Base-by-base conservation (phyloP, 2,797 vertebrate species). In the Myioborus melanocephalus region DNA sequence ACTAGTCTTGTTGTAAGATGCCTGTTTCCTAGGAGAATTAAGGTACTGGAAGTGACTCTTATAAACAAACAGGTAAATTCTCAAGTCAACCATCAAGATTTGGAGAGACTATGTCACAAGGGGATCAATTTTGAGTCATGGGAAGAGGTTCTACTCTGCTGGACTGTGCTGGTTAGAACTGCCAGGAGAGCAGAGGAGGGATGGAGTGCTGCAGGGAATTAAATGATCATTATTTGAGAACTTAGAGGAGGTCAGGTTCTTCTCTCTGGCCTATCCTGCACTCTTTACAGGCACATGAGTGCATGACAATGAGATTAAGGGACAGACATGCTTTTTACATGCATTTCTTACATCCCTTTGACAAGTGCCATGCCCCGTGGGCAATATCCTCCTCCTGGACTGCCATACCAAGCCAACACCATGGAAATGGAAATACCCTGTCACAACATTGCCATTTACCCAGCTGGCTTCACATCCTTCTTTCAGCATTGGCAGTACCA, bases 61-160 rank as follows among this genome's bases (percentile, higher is more conserved):
- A 30, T 14, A 56, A 70, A 34, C 43, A 90, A 93, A 90, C 10
- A 50, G 14, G 21, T 82, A 80, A 70, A 69, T 49, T 72, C 73
- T 75, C 57, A 66, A 73, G 76, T 73, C 59, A 82, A 7, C 46
- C 76, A 53, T 2, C 0, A 4, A 82, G 47, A 70, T 71, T 46
- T 50, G 37, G 56, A 92, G 37, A 73, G 26, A 34, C 28, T 47
- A 53, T 53, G 24, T 57, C 46, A 9, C 8, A 76, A 39, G 30
- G 17, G 23, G 55, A 26, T 27, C 22, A 55, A 17, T 32, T 85
- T 49, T 60, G n/a, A 49, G 72, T 39, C 18, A 39, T 0, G 0
- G 50, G 32, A 78, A 78, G n/a, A 78, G 18, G 26, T 81, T 47
- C 47, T 49, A 11, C 57, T 50, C 55, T 1, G 2, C 65, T 78